Evolutionary conservation across 2,113 vertebrate genomes (phyloP).

Genomic region (Nesogale talazaci): DNA sequence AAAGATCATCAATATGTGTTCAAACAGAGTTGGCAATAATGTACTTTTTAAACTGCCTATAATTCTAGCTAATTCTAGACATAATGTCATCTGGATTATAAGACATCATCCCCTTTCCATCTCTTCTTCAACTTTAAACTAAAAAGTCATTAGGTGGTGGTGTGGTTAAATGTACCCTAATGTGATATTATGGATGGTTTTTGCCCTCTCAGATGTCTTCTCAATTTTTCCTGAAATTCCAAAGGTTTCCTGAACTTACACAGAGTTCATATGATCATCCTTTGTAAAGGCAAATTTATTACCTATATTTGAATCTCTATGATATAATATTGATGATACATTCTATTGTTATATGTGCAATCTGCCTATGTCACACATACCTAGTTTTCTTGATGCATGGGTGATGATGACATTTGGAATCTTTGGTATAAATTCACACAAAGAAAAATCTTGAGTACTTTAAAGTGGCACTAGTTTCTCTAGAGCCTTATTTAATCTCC

Average conservation of each 20-base stretch:
- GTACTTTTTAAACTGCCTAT: neutral
- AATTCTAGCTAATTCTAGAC: neutral
- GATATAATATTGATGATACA: neutral
- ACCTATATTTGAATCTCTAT: neutral
- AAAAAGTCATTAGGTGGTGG: neutral
- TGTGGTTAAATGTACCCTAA: neutral
- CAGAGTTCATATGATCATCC: neutral
- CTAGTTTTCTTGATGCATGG: neutral
- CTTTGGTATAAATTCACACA: constrained; percentile 21
- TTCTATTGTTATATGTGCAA: constrained; percentile 7
- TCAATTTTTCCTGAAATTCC: neutral
- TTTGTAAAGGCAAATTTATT: neutral
- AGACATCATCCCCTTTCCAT: too few species aligned
- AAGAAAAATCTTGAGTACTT: constrained; percentile 41
- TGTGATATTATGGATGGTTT: neutral
- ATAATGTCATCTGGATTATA: too few species aligned
- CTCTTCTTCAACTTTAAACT: too few species aligned
- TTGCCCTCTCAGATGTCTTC: neutral
- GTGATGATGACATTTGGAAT: constrained; percentile 20
- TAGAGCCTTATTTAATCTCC: constrained; percentile 51
- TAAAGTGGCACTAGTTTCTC: constrained; percentile 37
- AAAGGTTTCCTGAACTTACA: neutral
- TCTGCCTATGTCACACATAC: constrained; percentile 1
- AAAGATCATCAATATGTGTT: neutral
- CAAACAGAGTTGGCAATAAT: neutral